These are phyloP conservation scores for Nomada flava DNA, from an alignment of 2,888 invertebrate species.

Conservation along the genomic window DNA sequence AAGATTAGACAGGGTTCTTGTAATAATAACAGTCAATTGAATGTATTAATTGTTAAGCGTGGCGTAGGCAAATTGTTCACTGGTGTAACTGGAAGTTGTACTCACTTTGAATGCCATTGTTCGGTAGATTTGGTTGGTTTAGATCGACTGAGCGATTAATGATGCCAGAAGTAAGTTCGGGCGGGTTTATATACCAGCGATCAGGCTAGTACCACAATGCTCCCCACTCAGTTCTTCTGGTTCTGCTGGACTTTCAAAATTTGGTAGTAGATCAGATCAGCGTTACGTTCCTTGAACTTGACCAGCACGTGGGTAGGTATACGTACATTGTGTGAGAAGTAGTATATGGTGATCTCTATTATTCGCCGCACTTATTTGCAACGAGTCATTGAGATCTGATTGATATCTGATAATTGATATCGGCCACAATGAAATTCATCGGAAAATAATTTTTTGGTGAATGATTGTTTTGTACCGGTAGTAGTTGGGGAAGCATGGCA, in stretches of 20 bases:
- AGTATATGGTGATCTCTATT: too few relatives aligned
- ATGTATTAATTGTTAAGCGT: neutral
- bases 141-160: slow-evolving; percentile 79
- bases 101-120: slow-evolving; percentile 83
- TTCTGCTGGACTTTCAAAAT: slow-evolving; percentile 66
- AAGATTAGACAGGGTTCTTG: too few relatives aligned
- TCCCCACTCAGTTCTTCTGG: slow-evolving; percentile 57
- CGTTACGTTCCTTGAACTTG: slow-evolving; percentile 71
- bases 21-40: neutral
- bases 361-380: too few relatives aligned
- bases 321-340: too few relatives aligned
- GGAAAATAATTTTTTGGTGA: too few relatives aligned
- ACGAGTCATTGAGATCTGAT: too few relatives aligned
- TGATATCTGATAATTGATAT: too few relatives aligned
- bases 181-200: slow-evolving; percentile 79
- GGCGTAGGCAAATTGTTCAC: neutral
- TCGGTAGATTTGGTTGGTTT: slow-evolving; percentile 76
- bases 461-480: too few relatives aligned
- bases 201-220: slow-evolving; percentile 27
- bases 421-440: too few relatives aligned
- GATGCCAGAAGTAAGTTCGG: slow-evolving; percentile 78
- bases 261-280: slow-evolving; percentile 53
- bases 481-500: too few relatives aligned
- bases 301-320: slow-evolving; percentile 22
- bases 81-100: slow-evolving; percentile 44